phyloP scores from a whole-genome alignment of 2,113 vertebrate genomes.

The Dicerorhinus sumatrensis region DNA sequence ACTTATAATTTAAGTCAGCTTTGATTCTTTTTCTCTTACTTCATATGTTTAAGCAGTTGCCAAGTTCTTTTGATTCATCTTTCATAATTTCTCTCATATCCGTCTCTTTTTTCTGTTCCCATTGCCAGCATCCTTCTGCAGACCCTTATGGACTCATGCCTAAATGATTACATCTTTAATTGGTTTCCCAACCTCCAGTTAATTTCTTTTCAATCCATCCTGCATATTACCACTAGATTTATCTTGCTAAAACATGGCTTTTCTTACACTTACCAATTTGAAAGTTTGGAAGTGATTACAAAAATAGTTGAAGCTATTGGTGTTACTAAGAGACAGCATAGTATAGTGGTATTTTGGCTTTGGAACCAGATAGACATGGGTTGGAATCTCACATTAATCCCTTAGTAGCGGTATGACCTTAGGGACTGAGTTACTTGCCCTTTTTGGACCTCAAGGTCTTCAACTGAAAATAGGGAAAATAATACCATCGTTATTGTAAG shows the following conservation, averaged over 20 bases:
- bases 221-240: constrained; percentile 56
- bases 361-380: not conserved
- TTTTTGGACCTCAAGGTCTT: not conserved
- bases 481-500: not conserved
- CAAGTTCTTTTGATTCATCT: constrained; percentile 66
- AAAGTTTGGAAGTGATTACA: constrained; percentile 51
- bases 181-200: constrained; percentile 66
- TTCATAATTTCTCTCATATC: constrained; percentile 55
- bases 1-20: constrained; percentile 51
- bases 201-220: constrained; percentile 56
- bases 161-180: constrained; percentile 79
- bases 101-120: not conserved
- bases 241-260: constrained; percentile 51
- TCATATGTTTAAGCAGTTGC: constrained; percentile 17
- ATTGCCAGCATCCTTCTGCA: not conserved
- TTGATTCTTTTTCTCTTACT: constrained; percentile 46
- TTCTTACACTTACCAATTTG: constrained; percentile 43
- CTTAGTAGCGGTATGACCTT: constrained; percentile 11
- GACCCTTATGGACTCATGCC: constrained; percentile 54
- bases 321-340: constrained; percentile 15
- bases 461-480: not conserved
- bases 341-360: not conserved
- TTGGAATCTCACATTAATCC: constrained; percentile 9
- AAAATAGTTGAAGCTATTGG: constrained; percentile 26
- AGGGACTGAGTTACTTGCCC: constrained; percentile 32